Conservation (phyloP, 2,113 vertebrate species). For the Alosa alosa region DNA sequence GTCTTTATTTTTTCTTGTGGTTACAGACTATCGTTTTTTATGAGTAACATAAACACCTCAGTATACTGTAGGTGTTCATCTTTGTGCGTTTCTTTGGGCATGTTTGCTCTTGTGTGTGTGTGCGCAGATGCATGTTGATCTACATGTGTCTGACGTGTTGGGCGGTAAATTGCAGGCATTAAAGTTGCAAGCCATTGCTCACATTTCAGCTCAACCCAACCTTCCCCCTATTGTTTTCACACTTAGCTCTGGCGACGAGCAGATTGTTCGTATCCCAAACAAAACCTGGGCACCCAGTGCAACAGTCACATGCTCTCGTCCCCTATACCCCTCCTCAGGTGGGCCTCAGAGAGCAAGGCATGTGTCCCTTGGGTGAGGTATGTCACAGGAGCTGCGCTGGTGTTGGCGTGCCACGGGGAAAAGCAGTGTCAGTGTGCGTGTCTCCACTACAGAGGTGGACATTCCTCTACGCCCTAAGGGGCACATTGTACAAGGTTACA, state of each 20-base stretch:
- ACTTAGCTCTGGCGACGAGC: background rate
- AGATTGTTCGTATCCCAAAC: background rate
- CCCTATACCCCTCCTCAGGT: background rate
- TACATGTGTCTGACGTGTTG: background rate
- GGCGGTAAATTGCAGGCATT: background rate
- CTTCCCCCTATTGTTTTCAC: background rate
- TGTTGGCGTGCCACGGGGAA: background rate
- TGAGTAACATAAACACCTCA: background rate
- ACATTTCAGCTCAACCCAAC: background rate
- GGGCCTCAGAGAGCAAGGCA: background rate
- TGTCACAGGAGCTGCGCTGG: background rate
- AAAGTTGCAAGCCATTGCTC: background rate
- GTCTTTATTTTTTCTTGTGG: background rate
- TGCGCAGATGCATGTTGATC: background rate
- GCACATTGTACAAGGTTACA: background rate
- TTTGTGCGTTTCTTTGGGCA: background rate
- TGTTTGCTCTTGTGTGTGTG: background rate
- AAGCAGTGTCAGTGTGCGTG: background rate
- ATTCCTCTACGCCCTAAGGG: background rate
- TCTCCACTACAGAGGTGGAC: background rate
- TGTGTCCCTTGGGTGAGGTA: background rate
- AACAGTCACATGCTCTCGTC: background rate
- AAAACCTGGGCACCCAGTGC: background rate
- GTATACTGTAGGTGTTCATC: background rate
- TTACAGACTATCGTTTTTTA: background rate